Conservation (phyloP, 2,888 invertebrate species). For the Homarus gammarus region DNA sequence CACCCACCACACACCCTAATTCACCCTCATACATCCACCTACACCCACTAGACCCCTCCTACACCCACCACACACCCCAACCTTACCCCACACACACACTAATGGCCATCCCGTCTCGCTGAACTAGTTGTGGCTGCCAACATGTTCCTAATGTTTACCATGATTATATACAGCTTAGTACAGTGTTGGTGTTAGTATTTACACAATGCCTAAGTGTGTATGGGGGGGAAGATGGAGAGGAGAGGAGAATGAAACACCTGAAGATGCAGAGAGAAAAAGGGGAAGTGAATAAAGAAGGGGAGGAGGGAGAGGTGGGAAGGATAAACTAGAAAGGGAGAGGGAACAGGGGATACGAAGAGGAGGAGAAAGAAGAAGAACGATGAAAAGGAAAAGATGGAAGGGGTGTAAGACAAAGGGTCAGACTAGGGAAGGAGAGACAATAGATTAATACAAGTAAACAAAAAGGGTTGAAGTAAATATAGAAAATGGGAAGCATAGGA, state of each 20-base stretch:
- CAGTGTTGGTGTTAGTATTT: too few species aligned
- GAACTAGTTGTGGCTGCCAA: too few species aligned
- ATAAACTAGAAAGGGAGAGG: constrained; percentile 30
- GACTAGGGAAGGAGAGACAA: too few species aligned
- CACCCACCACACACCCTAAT: background rate
- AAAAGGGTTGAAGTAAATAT: too few species aligned
- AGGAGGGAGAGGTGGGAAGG: background rate
- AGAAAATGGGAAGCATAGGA: too few species aligned
- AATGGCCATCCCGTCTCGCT: too few species aligned
- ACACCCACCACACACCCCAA: background rate
- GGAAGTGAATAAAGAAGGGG: constrained; percentile 3
- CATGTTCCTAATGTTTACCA: too few species aligned
- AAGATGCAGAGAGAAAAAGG: constrained; percentile 22
- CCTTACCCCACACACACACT: too few species aligned
- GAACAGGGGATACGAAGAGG: background rate
- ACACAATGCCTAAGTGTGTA: background rate
- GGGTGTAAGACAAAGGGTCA: background rate
- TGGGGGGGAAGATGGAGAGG: background rate
- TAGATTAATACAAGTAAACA: background rate
- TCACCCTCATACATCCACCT: too few species aligned
- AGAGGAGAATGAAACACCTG: too few species aligned
- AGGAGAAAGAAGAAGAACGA: background rate
- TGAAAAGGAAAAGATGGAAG: background rate
- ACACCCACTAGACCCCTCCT: too few species aligned
- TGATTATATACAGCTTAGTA: too few species aligned